Evolutionary conservation across 2,113 vertebrate species (phyloP).

Genomic region (Gadus macrocephalus): DNA sequence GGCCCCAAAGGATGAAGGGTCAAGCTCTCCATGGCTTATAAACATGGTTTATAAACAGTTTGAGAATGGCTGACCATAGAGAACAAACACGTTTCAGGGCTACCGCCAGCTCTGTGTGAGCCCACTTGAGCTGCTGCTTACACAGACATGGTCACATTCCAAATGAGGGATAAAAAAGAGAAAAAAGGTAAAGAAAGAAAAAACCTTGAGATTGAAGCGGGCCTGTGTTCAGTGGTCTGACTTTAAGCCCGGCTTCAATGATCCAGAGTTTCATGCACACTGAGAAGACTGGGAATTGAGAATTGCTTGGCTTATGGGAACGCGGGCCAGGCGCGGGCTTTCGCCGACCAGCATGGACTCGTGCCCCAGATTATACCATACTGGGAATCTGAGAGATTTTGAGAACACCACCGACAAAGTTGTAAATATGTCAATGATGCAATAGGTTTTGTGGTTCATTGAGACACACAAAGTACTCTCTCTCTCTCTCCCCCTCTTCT

Average conservation of each 20-base stretch:
- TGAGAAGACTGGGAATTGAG: no score
- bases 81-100: neutral
- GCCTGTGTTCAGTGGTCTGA: constrained; percentile 27
- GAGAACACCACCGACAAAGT: neutral
- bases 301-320: neutral
- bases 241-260: constrained; percentile 39
- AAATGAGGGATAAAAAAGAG: constrained; percentile 21
- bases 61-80: no score
- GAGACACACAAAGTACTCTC: no score
- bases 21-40: no score
- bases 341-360: neutral
- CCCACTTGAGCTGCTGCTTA: constrained; percentile 16
- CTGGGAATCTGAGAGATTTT: neutral
- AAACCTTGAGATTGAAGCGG: constrained; percentile 13
- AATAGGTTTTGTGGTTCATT: neutral
- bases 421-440: neutral
- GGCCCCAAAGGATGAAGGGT: no score
- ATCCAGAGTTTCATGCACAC: constrained; percentile 23
- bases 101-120: neutral
- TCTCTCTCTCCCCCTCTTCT: no score
- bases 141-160: constrained; percentile 58
- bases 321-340: neutral
- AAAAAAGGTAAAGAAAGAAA: no score
- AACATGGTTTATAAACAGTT: no score
- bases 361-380: neutral